Evolutionary conservation across 2,888 invertebrate genomes (phyloP), one percentile per base, ranked within the genome.

Genomic region (Drosophila vallismaia): DNA sequence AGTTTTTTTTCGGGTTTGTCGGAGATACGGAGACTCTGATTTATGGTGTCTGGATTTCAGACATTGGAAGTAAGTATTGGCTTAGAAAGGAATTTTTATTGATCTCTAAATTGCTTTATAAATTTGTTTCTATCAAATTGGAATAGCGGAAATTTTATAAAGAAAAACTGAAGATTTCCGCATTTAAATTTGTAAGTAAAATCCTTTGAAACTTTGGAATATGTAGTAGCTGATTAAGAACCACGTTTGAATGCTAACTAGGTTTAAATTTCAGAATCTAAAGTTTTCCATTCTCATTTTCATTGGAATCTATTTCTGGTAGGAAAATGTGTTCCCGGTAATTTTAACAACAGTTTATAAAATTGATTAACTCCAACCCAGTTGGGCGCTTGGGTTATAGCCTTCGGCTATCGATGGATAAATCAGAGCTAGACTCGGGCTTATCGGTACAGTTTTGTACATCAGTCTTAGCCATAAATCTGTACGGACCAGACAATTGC

Each of bases 391-490:
- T 19, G 19, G 51, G 9, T 28, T 24, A 19, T 8, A 4, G 42
- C n/a, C 44, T 7, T 1, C 46, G 67, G 29, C 46, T 31, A 9
- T 42, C 29, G 29, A 36, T 55, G 57, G 72, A 68, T 78, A 75
- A 85, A 75, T 78, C 79, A 80, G 68, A 50, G 53, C 60, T 38
- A 38, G 59, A 57, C 36, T 53, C 10, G 44, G 42, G 49, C 38
- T 45, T 59, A 56, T 62, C 50, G 29, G 19, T 52, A 42, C 48
- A 55, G 44, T 46, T 59, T 48, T 48, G 19, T 81, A 69, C 68
- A 77, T 78, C 71, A 42, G 19, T 28, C 53, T 67, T 66, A 46
- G 31, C 66, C 60, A 72, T 79, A 85, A 79, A 85, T 79, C 75
- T 68, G 64, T 9, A 12, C 53, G 19, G 38, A 31, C 60, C 59